Conservation (phyloP, 2,113 vertebrate genomes). For the Pseudorhombus dupliciocellatus region DNA sequence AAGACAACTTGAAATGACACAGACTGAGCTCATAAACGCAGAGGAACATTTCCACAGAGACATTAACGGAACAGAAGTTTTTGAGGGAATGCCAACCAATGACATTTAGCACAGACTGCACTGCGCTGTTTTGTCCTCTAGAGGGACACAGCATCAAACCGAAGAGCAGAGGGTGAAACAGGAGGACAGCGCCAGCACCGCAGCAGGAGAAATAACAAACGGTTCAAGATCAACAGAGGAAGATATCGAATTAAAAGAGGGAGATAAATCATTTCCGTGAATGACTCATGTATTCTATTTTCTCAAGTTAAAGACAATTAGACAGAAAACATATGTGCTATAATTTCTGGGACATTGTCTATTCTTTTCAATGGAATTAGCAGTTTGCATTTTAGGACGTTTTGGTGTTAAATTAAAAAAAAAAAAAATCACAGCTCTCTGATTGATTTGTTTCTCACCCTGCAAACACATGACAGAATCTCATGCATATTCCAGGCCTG, state of each 20-base stretch:
- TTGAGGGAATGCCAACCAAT: not conserved
- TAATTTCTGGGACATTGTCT: not conserved
- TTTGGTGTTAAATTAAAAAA: not conserved
- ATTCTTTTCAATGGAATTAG: not conserved
- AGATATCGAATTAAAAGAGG: not conserved
- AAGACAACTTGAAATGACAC: too few relatives aligned
- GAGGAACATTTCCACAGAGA: too few relatives aligned
- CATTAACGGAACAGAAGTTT: too few relatives aligned
- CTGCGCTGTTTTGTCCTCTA: constrained; percentile 52
- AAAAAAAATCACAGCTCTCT: not conserved
- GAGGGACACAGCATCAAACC: constrained; percentile 62
- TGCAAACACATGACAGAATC: constrained; percentile 3
- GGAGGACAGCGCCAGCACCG: not conserved
- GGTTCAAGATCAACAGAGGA: constrained; percentile 20
- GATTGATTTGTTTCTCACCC: constrained; percentile 23
- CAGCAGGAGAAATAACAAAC: not conserved
- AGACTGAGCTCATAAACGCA: too few relatives aligned
- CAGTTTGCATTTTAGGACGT: not conserved
- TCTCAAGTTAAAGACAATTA: not conserved
- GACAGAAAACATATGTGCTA: not conserved
- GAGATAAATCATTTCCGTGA: not conserved
- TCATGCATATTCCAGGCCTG: constrained; percentile 30
- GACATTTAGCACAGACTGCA: not conserved
- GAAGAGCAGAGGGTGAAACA: not conserved
- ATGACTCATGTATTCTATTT: not conserved